Percentiles rank a stretch among this genome's conserved stretches.
phyloP scores from a whole-genome alignment of 2,797 vertebrate genomes.

The Rallus crepitans region DNA sequence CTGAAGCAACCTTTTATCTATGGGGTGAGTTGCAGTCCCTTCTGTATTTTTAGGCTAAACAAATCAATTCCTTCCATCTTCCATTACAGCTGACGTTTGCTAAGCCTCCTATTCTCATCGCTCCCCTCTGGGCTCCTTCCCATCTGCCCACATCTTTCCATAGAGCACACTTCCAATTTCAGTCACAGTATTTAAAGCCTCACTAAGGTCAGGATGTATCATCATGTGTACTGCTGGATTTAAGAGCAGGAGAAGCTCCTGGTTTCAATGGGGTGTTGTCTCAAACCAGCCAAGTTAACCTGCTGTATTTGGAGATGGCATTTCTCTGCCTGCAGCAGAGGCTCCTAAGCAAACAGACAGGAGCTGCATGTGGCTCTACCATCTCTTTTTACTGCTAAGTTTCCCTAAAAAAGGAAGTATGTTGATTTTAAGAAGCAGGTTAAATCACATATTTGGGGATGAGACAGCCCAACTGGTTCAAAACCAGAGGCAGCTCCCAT shows the following conservation, averaged over 20 bases:
- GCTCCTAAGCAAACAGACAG: not conserved
- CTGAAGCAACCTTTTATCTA: not conserved
- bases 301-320: not conserved
- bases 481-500: not conserved
- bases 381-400: not conserved
- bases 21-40: rapidly evolving
- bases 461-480: not conserved
- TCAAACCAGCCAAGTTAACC: not conserved
- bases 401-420: not conserved
- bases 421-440: not conserved
- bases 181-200: slow-evolving; percentile 9
- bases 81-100: not conserved
- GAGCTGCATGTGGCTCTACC: not conserved
- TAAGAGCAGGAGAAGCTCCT: not conserved
- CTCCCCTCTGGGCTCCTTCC: slow-evolving; percentile 19
- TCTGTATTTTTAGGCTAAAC: slow-evolving; percentile 38
- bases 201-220: not conserved
- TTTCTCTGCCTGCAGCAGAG: not conserved
- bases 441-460: not conserved
- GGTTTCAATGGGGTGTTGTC: not conserved
- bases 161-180: not conserved
- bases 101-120: slow-evolving; percentile 1
- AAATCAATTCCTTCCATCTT: slow-evolving; percentile 43
- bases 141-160: not conserved
- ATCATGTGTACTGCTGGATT: not conserved